phyloP scores from a whole-genome alignment of 2,888 invertebrate species.

The Eupithecia subfuscata region DNA sequence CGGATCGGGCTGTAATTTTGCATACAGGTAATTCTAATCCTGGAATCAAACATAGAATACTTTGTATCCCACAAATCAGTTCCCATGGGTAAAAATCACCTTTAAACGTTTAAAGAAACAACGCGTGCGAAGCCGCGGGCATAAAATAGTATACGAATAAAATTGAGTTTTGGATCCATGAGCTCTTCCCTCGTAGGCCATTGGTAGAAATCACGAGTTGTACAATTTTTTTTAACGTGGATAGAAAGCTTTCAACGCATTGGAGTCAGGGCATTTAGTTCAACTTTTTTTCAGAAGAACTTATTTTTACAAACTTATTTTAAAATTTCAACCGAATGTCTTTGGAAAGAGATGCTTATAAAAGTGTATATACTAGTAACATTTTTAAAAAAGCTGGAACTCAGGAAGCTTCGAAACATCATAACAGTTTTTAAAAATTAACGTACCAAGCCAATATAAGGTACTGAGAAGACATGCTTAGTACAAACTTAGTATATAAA shows the following conservation, averaged over 20 bases:
- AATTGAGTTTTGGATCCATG: not conserved
- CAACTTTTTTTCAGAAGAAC: not conserved
- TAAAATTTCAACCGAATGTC: not conserved
- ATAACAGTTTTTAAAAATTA: not conserved
- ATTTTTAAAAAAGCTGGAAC: not conserved
- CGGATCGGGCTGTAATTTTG: too few species aligned
- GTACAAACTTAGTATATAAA: too few species aligned
- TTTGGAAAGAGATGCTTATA: not conserved
- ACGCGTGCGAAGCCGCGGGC: too few species aligned
- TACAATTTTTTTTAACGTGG: not conserved
- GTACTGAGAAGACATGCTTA: not conserved
- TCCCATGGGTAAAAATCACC: too few species aligned
- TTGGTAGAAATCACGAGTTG: not conserved
- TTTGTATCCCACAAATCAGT: too few species aligned
- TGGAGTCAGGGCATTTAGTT: not conserved
- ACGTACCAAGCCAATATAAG: not conserved
- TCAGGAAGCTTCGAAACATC: not conserved
- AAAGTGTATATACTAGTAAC: not conserved
- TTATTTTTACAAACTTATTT: not conserved
- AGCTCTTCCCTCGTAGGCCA: not conserved
- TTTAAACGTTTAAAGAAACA: too few species aligned
- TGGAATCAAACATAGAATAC: too few species aligned
- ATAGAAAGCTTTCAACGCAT: not conserved
- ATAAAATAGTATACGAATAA: too few species aligned
- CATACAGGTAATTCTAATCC: too few species aligned